These are phyloP conservation scores for Coptodon rendalli DNA, from an alignment of 2,113 vertebrate species.

Conservation along the genomic window DNA sequence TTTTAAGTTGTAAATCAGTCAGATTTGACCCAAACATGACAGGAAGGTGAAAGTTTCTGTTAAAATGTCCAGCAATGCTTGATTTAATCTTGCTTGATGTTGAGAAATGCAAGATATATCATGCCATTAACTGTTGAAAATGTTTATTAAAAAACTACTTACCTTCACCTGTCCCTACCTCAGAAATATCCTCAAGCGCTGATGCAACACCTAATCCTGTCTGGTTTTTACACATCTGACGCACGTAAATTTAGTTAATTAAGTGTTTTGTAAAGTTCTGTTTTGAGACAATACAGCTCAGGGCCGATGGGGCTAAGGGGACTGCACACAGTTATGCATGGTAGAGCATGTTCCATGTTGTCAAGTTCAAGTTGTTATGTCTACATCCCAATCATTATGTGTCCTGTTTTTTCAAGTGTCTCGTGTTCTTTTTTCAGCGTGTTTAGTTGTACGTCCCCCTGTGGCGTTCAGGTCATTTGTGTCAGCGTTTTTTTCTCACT, in stretches of 20 bases:
- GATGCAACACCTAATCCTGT: background rate
- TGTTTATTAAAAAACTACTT: background rate
- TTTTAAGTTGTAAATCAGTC: background rate
- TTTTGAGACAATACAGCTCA: background rate
- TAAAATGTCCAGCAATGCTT: background rate
- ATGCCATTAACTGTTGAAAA: background rate
- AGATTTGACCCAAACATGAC: background rate
- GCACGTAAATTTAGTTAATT: background rate
- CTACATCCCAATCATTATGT: background rate
- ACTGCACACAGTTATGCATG: background rate
- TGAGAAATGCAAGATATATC: background rate
- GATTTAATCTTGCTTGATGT: background rate
- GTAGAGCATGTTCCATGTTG: background rate
- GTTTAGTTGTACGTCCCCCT: accelerated
- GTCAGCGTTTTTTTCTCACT: accelerated
- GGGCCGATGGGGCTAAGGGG: accelerated
- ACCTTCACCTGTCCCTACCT: accelerated
- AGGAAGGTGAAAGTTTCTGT: background rate
- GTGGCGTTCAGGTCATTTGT: background rate
- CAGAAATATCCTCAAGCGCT: background rate
- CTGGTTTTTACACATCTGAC: background rate
- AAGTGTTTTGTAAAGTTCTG: background rate
- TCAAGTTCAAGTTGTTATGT: background rate
- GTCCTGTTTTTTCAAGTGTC: background rate
- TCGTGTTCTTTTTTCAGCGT: background rate